These are phyloP conservation scores for Prosapia bicincta DNA, from an alignment of 2,888 invertebrate genomes.

Conservation along the genomic window DNA sequence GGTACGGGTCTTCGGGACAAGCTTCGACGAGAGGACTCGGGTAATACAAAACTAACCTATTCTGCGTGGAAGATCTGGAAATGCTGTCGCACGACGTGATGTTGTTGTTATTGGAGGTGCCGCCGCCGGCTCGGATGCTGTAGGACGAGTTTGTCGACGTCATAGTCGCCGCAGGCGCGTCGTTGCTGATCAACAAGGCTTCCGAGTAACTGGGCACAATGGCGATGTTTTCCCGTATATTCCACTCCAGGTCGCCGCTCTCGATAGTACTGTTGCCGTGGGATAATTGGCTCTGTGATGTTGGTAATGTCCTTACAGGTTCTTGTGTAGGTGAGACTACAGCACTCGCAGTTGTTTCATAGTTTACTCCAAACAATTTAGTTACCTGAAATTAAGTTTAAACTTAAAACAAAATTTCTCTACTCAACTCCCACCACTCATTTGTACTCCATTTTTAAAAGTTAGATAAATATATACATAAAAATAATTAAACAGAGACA, in stretches of 20 bases:
- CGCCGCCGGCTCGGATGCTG: slow-evolving; percentile 18
- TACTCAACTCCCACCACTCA: too few species aligned
- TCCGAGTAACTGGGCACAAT: slow-evolving; percentile 81
- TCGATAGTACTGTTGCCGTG: slow-evolving; percentile 64
- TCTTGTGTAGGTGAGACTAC: slow-evolving; percentile 52
- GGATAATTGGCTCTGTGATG: slow-evolving; percentile 44
- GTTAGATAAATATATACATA: too few species aligned
- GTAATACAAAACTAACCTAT: slow-evolving; percentile 45
- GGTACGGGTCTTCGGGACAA: slow-evolving; percentile 59
- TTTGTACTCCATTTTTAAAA: too few species aligned
- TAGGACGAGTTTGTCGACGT: slow-evolving; percentile 14
- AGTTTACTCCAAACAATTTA: slow-evolving; percentile 74
- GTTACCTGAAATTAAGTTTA: slow-evolving; percentile 56
- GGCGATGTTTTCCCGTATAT: slow-evolving; percentile 61
- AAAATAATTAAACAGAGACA: too few species aligned
- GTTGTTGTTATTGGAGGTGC: slow-evolving; percentile 25
- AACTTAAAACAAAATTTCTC: too few species aligned
- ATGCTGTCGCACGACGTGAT: slow-evolving; percentile 11
- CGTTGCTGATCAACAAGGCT: slow-evolving; percentile 58
- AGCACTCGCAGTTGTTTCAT: slow-evolving; percentile 53
- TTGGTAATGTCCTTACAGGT: slow-evolving; percentile 50
- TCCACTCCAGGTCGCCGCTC: slow-evolving; percentile 61
- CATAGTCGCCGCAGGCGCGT: slow-evolving; percentile 33
- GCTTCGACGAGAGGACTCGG: slow-evolving; percentile 50
- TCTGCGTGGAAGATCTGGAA: slow-evolving; percentile 40